Base-by-base conservation (phyloP, 2,888 invertebrate genomes). In the Nemoura dubitans region DNA sequence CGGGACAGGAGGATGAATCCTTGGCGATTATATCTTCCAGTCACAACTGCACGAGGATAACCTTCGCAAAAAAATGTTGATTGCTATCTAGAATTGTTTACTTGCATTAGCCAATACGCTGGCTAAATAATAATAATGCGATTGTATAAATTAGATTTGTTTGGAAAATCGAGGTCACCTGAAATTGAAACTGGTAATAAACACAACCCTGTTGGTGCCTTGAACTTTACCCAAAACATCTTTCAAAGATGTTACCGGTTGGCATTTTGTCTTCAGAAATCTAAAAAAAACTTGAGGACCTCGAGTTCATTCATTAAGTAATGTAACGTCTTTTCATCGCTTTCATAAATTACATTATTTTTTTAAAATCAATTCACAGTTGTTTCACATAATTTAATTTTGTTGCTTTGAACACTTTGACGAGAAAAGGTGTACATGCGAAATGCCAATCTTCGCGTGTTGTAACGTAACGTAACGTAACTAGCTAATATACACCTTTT, bases 81-180 rank as follows among this genome's bases (percentile, higher is more conserved):
- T 59, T 59, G 59, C 59, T 10, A 59, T 59, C 59, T 59, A 21
- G 14, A 59, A 59, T 59, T 1, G 59, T 14, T 59, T 59, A 21
- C 3, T 7, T 59, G 3, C 14, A 59, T 59, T 59, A 21, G 59
- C 59, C 10, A 59, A 59, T 21, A 21, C 59, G 59, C 59, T 36
- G 10, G 36, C 36, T 36, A 36, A 36, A 36, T 16, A 59, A 59
- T 59, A 59, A 59, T 59, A 59, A 10, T 59, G 21, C 59, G 59
- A 59, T 59, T 59, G 59, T 59, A 59, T 59, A 59, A 59, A 59
- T 59, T 59, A 59, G 59, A 59, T 59, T 59, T 59, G 59, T 59
- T 59, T 59, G 59, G 21, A 59, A 59, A 59, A 59, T 59, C 59
- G 59, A 59, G 59, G 59, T 21, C 59, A 14, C 16, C 14, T 21